Base-by-base conservation (phyloP, 2,113 vertebrate species). In the Oostethus manadensis region DNA sequence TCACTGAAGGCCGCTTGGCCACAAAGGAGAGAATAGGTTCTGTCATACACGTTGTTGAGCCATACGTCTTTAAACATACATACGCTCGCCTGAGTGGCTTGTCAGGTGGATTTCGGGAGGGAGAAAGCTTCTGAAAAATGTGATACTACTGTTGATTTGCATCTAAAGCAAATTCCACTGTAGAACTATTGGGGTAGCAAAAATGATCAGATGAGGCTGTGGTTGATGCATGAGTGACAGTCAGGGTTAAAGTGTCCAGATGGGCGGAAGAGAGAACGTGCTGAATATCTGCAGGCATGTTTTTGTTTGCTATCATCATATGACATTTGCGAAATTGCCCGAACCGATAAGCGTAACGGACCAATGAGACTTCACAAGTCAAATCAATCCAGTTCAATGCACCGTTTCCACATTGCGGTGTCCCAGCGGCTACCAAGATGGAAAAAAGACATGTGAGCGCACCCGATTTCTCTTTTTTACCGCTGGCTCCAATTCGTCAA, bases 31-130 rank as follows among this genome's bases (percentile, higher is more conserved):
- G 56, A 66, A 56, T 35, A 58, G 70, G 70, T 65, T 65, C 76
- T 77, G 81, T 81, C 81, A 82, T 59, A 58, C 72, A 74, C 70
- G 51, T 76, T 59, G 64, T 68, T 16, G 14, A 61, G 79, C 75
- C 68, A 71, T 73, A 68, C 51, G 73, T 71, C 71, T 82, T 88
- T 78, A 88, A 88, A 86, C 67, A 84, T 86, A 86, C 53, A 88
- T 85, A 72, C 15, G 7, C 51, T 26, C 51, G 75, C 80, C 84
- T 88, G 84, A 85, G 81, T 72, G 78, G 73, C 78, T 68, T 68
- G 81, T 80, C 76, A 80, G 76, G 76, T 62, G 68, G 80, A 79
- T 77, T 11, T 38, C 10, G 9, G 35, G 35, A 38, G 8, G 35
- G 10, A 38, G n/a, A n/a, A n/a, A n/a, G 35, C 9, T 38, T 38